Evolutionary conservation across 2,113 vertebrate genomes (phyloP).

Genomic region (Gasterosteus nipponicus): DNA sequence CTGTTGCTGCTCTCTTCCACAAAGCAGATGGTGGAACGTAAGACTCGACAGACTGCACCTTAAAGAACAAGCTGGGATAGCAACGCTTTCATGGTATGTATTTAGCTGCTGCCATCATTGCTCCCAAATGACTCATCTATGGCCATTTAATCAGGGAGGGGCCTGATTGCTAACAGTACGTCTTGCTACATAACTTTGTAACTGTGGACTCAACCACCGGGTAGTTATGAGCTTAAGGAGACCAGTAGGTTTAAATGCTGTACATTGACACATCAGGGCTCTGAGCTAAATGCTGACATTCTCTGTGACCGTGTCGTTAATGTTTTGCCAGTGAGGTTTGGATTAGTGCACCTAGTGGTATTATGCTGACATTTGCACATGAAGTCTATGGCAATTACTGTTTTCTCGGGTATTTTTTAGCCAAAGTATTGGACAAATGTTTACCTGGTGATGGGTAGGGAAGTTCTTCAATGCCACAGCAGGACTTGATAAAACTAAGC

Average conservation of each 20-base stretch:
- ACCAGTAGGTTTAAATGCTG: not conserved
- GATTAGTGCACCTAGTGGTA: not conserved
- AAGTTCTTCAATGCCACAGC: not conserved
- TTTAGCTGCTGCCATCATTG: constrained; percentile 23
- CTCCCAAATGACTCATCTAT: constrained; percentile 38
- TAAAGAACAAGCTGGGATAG: constrained; percentile 41
- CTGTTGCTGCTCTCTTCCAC: constrained; percentile 1
- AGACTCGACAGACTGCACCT: constrained; percentile 35
- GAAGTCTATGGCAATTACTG: not conserved
- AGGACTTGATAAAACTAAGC: not conserved
- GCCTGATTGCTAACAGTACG: not conserved
- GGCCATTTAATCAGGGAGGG: not conserved
- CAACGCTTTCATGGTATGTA: constrained; percentile 29
- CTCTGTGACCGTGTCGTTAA: not conserved
- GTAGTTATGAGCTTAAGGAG: not conserved
- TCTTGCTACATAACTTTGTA: constrained; percentile 22
- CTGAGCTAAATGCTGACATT: constrained; percentile 1
- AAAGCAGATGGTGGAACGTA: constrained; percentile 46
- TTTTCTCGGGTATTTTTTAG: not conserved
- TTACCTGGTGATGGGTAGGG: not conserved
- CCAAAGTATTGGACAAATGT: not conserved
- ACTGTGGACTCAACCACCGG: not conserved
- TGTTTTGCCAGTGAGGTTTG: not conserved
- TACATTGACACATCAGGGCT: not conserved
- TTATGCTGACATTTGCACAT: not conserved